Conservation (phyloP, 2,113 vertebrate genomes). For the Erythrolamprus reginae region DNA sequence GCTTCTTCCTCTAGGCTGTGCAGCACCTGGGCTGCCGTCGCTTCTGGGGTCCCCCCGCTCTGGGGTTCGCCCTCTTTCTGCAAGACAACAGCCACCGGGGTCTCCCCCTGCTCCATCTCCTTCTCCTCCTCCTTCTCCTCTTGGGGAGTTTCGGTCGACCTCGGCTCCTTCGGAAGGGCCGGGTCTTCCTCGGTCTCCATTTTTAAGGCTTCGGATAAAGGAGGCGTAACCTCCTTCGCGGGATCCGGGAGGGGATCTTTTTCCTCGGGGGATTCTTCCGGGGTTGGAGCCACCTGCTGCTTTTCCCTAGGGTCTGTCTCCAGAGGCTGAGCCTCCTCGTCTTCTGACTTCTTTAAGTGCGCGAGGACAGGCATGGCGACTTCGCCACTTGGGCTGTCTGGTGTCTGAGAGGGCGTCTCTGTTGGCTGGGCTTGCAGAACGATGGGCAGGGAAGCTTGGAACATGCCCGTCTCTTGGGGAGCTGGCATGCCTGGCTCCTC, state of each 20-base stretch:
- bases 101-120: too few species aligned
- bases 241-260: not conserved
- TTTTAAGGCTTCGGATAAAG: not conserved
- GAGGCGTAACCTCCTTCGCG: not conserved
- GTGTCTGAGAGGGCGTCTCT: constrained; percentile 5
- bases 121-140: not conserved
- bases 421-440: constrained; percentile 27
- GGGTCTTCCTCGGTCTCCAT: not conserved
- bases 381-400: not conserved
- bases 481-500: not conserved
- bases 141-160: not conserved
- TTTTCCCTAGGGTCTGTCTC: constrained; percentile 28
- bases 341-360: not conserved
- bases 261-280: not conserved
- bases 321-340: not conserved
- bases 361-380: not conserved
- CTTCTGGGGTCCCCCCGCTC: not conserved
- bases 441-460: not conserved
- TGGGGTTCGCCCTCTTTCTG: not conserved
- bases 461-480: not conserved
- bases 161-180: constrained; percentile 36
- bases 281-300: too few species aligned
- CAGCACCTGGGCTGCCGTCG: not conserved
- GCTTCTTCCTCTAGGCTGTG: constrained; percentile 37
- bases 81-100: not conserved